Evolutionary conservation across 2,888 invertebrate genomes (phyloP).

Genomic region (Acrobasis suavella): DNA sequence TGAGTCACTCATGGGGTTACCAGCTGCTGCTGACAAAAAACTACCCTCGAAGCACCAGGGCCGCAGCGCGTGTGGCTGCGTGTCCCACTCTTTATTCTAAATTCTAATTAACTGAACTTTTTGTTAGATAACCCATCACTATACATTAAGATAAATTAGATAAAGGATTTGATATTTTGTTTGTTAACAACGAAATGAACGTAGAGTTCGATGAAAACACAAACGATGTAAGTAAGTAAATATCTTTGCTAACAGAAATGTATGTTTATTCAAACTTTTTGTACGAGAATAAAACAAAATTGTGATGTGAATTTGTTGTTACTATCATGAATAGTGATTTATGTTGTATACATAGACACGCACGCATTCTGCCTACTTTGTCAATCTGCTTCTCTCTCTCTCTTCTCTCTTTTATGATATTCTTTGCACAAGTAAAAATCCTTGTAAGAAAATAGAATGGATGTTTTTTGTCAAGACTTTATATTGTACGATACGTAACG

Average conservation of each 20-base stretch:
- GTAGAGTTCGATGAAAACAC: not conserved
- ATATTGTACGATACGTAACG: slow-evolving; percentile 48
- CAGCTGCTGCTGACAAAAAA: slow-evolving; percentile 79
- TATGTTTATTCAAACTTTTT: not conserved
- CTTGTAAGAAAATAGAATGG: slow-evolving; percentile 21
- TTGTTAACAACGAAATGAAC: not conserved
- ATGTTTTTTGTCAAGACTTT: slow-evolving; percentile 19
- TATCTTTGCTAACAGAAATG: not conserved
- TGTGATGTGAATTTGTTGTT: slow-evolving; percentile 27
- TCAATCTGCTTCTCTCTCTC: slow-evolving; percentile 28
- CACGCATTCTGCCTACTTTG: slow-evolving; percentile 30
- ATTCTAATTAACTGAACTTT: slow-evolving; percentile 47
- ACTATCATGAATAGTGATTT: slow-evolving; percentile 32
- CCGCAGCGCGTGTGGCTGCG: slow-evolving; percentile 50
- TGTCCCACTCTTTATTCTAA: slow-evolving; percentile 45
- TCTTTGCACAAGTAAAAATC: slow-evolving; percentile 7
- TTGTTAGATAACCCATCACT: slow-evolving; percentile 36
- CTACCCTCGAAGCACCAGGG: slow-evolving; percentile 62
- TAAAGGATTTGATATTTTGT: slow-evolving; percentile 6
- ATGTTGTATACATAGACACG: slow-evolving; percentile 32
- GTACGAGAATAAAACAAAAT: slow-evolving; percentile 2
- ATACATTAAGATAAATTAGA: slow-evolving; percentile 23
- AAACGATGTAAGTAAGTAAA: not conserved
- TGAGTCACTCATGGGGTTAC: slow-evolving; percentile 78
- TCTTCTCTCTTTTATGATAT: slow-evolving; percentile 22